Conservation (phyloP, 1,140 invertebrate genomes). For the Cotesia vestalis region DNA sequence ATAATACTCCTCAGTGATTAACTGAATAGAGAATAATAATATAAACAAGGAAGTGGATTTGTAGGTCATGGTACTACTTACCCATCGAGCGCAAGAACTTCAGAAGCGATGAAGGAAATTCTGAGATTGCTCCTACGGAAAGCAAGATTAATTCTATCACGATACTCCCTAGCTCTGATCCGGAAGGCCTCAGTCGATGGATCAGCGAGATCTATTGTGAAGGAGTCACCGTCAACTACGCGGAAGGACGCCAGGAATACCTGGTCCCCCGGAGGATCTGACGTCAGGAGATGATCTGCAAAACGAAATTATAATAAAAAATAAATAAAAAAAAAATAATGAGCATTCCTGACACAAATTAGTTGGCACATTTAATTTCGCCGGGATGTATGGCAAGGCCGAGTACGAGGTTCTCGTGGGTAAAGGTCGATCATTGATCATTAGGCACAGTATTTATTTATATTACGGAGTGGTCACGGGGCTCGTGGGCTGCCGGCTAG, state of each 20-base stretch:
- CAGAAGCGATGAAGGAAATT: slow-evolving; percentile 74
- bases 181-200: slow-evolving; percentile 73
- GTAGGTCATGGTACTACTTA: slow-evolving; percentile 55
- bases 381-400: slow-evolving; percentile 54
- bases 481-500: slow-evolving; percentile 26
- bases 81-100: slow-evolving; percentile 83
- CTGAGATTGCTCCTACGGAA: slow-evolving; percentile 76
- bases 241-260: slow-evolving; percentile 82
- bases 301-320: slow-evolving; percentile 38
- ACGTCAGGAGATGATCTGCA: slow-evolving; percentile 81
- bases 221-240: slow-evolving; percentile 74
- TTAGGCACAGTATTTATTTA: too few relatives aligned
- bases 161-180: slow-evolving; percentile 75
- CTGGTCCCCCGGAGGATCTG: slow-evolving; percentile 79
- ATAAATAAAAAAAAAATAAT: too few relatives aligned
- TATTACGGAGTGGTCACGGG: slow-evolving; percentile 17
- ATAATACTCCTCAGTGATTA: neutral
- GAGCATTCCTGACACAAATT: slow-evolving; percentile 40
- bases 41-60: slow-evolving; percentile 6
- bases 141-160: slow-evolving; percentile 77
- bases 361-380: neutral
- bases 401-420: slow-evolving; percentile 42
- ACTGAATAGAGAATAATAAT: neutral
- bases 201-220: slow-evolving; percentile 72
- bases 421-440: slow-evolving; percentile 46